These are phyloP conservation scores for Drosophila pallidifrons DNA, from an alignment of 1,140 invertebrate genomes.

Conservation along the genomic window DNA sequence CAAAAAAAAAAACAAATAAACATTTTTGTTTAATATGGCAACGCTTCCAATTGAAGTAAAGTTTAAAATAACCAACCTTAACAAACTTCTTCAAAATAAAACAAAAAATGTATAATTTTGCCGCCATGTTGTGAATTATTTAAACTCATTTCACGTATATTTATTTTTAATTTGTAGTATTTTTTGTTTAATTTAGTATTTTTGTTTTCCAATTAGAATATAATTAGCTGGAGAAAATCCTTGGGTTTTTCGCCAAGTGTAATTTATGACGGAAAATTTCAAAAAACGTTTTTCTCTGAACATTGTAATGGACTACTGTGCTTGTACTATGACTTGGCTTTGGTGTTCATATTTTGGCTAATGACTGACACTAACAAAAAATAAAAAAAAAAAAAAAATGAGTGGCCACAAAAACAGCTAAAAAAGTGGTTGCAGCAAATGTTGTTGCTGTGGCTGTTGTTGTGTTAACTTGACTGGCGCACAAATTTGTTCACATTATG, in stretches of 20 bases:
- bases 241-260: slow-evolving; percentile 25
- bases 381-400: slow-evolving; percentile 25
- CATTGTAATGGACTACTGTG: slow-evolving; percentile 33
- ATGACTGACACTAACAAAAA: slow-evolving; percentile 67
- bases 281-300: slow-evolving; percentile 33
- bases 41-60: no score
- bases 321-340: slow-evolving; percentile 13
- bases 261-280: slow-evolving; percentile 20
- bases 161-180: background rate
- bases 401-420: slow-evolving; percentile 52
- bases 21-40: no score
- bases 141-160: background rate
- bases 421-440: slow-evolving; percentile 37
- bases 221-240: slow-evolving; percentile 1
- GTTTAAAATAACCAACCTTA: no score
- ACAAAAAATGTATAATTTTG: background rate
- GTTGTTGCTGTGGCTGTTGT: slow-evolving; percentile 35
- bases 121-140: background rate
- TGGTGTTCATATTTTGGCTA: slow-evolving; percentile 77
- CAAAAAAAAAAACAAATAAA: no score
- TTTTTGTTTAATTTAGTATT: background rate
- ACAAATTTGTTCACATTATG: slow-evolving; percentile 79
- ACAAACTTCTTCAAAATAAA: no score
- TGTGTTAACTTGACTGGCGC: slow-evolving; percentile 50
- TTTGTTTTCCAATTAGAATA: background rate